Percentiles rank a stretch among this genome's conserved stretches.
These are phyloP conservation scores for Corapipo altera DNA, from an alignment of 2,113 vertebrate species.

Conservation along the genomic window DNA sequence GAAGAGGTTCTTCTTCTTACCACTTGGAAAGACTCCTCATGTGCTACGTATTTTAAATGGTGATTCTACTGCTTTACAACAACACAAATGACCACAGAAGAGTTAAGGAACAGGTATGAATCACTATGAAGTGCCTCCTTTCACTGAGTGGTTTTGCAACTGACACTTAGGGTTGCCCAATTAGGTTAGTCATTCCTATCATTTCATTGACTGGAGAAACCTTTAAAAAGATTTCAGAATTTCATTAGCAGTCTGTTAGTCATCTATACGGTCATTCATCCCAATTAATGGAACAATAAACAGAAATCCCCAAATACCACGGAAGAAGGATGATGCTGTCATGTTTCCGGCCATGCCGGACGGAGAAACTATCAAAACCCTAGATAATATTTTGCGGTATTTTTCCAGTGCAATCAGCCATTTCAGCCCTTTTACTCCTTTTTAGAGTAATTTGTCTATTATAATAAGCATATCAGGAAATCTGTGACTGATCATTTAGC, in stretches of 20 bases:
- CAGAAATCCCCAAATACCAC: background rate
- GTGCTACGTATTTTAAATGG: background rate
- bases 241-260: background rate
- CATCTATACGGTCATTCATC: background rate
- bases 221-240: background rate
- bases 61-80: background rate
- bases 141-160: background rate
- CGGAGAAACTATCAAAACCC: background rate
- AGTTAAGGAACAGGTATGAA: background rate
- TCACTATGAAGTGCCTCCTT: background rate
- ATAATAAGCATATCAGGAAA: background rate
- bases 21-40: background rate
- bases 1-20: background rate
- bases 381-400: background rate
- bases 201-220: background rate
- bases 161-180: background rate
- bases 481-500: background rate
- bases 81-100: background rate
- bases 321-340: background rate
- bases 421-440: background rate
- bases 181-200: background rate
- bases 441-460: background rate
- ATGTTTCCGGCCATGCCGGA: background rate
- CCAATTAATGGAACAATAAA: background rate
- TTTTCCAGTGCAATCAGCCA: background rate